A percentile compares a stretch with the other conserved stretches of the same genome.
Evolutionary conservation across 2,797 vertebrate genomes (phyloP).

Genomic region (Vipera ursinii): DNA sequence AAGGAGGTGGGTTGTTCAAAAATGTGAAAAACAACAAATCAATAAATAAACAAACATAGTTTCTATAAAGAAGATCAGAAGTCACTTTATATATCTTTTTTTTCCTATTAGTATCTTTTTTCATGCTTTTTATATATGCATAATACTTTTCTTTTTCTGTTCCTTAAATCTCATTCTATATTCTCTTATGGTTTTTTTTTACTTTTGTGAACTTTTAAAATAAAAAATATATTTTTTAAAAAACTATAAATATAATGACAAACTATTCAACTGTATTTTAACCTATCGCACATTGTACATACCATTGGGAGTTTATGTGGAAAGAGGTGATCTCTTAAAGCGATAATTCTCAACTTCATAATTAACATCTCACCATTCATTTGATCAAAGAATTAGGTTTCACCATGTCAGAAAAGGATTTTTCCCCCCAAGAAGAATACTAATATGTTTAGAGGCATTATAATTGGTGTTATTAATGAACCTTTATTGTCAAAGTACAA

Average conservation of each 20-base stretch:
- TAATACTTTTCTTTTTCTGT: background rate
- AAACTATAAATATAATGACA: background rate
- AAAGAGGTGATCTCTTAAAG: background rate
- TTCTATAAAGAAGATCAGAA: background rate
- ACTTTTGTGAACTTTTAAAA: background rate
- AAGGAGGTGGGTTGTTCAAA: background rate
- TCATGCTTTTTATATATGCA: background rate
- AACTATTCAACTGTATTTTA: background rate
- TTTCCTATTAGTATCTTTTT: background rate
- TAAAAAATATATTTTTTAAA: background rate
- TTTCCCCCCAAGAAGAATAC: too few species aligned
- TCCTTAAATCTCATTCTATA: background rate
- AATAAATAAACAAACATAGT: background rate
- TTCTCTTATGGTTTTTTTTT: background rate
- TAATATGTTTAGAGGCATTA: background rate
- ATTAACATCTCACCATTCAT: background rate
- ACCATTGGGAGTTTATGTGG: background rate
- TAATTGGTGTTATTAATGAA: too few species aligned
- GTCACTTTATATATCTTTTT: background rate
- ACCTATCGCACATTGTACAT: background rate
- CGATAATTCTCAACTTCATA: too few species aligned
- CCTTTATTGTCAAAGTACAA: too few species aligned
- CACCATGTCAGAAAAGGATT: background rate
- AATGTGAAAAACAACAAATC: background rate
- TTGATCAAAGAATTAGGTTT: background rate